Evolutionary conservation across 2,888 invertebrate species (phyloP), one percentile per base, ranked within the genome.

Genomic region (Melanchra persicariae): DNA sequence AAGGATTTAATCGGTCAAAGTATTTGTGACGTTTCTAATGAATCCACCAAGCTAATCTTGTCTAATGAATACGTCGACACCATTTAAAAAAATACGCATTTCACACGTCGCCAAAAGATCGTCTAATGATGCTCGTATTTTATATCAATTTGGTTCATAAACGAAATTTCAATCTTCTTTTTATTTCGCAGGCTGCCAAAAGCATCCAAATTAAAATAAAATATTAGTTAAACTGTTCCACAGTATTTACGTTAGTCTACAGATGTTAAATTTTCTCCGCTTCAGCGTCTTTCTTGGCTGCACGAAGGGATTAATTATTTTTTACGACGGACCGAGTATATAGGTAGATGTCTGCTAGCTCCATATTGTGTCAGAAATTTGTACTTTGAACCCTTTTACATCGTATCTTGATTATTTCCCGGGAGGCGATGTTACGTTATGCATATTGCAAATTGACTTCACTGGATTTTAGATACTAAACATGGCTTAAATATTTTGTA

Each of bases 381-480:
- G 37, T 68, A 22, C 37, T 65, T 59, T 47, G 49, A 78, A 79
- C 73, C 79, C 70, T 71, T 78, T 71, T 51, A 26, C 58, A 47
- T n/a, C 68, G 49, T 78, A 65, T 71, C 84, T 67, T 69, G 57
- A 81, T 82, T 82, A 82, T 82, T 84, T 84, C 82, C 82, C 82
- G 43, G 57, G 82, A 72, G 82, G 43, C n/a, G n/a, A 72, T 61
- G 61, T 69, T 58, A 54, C 63, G 45, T 62, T 58, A 72, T 77
- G 77, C 70, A 81, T 81, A 76, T 76, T 74, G 54, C 34, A 73
- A 77, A 81, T 81, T 76, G 62, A 57, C 59, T 76, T 73, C 67
- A 22, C 51, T 34, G 40, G 10, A 54, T 12, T 40, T 47, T n/a
- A 37, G 10, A 40, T 37, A 52, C 45, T 51, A 61, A 76, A 54